Percentiles rank a stretch among this genome's conserved stretches.
phyloP scores from a whole-genome alignment of 1,140 invertebrate genomes.

The Coelopa frigida region DNA sequence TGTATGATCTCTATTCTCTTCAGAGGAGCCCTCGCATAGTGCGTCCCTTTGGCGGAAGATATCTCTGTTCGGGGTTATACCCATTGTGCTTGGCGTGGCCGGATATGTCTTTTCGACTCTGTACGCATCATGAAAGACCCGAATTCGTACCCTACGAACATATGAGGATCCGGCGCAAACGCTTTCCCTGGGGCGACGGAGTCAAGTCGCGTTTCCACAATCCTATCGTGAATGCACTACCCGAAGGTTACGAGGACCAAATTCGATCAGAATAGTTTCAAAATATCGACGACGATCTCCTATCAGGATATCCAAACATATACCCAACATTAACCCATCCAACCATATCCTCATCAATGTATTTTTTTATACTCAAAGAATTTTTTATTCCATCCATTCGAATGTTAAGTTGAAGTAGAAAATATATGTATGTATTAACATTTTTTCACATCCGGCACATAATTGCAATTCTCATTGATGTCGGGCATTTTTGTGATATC shows the following conservation, averaged over 20 bases:
- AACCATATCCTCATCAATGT: not conserved
- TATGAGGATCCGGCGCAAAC: conserved; percentile 57
- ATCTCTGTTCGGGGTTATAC: conserved; percentile 15
- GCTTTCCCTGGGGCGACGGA: conserved; percentile 81
- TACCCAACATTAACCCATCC: not conserved
- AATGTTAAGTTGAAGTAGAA: not conserved
- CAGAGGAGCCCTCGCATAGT: conserved; percentile 2
- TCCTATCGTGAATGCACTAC: conserved; percentile 65
- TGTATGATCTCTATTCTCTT: not conserved
- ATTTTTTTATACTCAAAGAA: conserved; percentile 15
- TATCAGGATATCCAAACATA: too few relatives aligned
- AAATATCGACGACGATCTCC: too few relatives aligned
- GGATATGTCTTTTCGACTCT: conserved; percentile 13
- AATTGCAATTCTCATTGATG: conserved; percentile 26
- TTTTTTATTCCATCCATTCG: conserved; percentile 15
- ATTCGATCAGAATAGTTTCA: conserved; percentile 3
- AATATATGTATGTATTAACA: conserved; percentile 20
- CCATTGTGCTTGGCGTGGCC: conserved; percentile 17
- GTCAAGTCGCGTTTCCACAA: conserved; percentile 68
- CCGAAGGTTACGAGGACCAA: conserved; percentile 66
- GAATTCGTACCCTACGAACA: conserved; percentile 64
- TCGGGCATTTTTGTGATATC: conserved; percentile 26
- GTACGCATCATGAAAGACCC: conserved; percentile 42
- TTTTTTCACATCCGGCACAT: conserved; percentile 30
- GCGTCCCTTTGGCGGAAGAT: conserved; percentile 14